Percentiles rank a stretch among this genome's conserved stretches.
phyloP scores from a whole-genome alignment of 2,888 invertebrate species.

The Tipula lateralis region DNA sequence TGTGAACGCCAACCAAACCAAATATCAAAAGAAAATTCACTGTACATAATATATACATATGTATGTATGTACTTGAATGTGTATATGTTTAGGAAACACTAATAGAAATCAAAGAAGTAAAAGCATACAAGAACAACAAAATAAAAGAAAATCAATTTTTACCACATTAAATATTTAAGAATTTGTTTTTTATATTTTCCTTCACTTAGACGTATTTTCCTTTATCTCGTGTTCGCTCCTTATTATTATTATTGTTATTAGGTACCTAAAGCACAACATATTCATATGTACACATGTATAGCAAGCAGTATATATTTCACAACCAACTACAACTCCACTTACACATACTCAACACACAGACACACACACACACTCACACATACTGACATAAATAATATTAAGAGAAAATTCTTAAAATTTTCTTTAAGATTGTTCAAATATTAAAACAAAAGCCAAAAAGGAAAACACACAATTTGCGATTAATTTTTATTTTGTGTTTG shows the following conservation, averaged over 20 bases:
- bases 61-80: too few species aligned
- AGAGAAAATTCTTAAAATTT: background rate
- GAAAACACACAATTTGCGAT: slow-evolving; percentile 9
- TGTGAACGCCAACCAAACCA: background rate
- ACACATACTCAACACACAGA: background rate
- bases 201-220: background rate
- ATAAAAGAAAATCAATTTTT: slow-evolving; percentile 20
- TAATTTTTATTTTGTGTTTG: slow-evolving; percentile 24
- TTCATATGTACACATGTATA: background rate
- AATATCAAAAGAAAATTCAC: background rate
- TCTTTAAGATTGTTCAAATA: slow-evolving; percentile 11
- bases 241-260: slow-evolving; percentile 11
- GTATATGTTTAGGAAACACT: background rate
- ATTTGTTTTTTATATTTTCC: background rate
- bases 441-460: slow-evolving; percentile 1
- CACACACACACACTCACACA: background rate
- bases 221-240: background rate
- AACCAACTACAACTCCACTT: background rate
- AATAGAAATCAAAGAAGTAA: background rate
- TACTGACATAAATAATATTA: background rate
- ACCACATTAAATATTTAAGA: slow-evolving; percentile 19
- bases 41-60: too few species aligned
- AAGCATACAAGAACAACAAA: background rate
- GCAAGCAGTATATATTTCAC: background rate
- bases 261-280: background rate